These are phyloP conservation scores for Brachyptera risi DNA, from an alignment of 2,888 invertebrate genomes.

Conservation along the genomic window DNA sequence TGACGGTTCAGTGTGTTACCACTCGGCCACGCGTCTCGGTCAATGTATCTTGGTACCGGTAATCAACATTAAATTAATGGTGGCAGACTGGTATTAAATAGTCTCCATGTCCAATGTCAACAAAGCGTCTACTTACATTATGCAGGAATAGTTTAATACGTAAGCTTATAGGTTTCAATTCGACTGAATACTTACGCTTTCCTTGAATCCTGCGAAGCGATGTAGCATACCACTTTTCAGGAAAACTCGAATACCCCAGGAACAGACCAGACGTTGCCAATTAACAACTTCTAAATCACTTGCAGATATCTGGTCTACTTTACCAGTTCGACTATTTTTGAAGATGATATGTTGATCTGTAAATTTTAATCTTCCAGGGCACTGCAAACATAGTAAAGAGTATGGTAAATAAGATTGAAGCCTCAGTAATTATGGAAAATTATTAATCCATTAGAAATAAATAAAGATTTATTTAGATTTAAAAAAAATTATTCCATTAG, in stretches of 20 bases:
- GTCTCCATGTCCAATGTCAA: too few species aligned
- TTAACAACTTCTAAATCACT: constrained; percentile 85
- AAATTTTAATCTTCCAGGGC: constrained; percentile 85
- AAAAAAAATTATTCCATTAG: too few species aligned
- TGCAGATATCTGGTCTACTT: constrained; percentile 83
- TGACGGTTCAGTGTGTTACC: too few species aligned
- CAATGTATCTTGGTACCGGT: too few species aligned
- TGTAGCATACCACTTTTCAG: constrained; percentile 85
- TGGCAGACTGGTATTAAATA: too few species aligned
- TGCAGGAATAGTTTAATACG: neutral
- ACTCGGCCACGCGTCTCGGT: too few species aligned
- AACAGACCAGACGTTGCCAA: constrained; percentile 88
- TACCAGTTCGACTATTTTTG: constrained; percentile 94
- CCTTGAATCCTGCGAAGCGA: constrained; percentile 92
- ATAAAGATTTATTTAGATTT: too few species aligned
- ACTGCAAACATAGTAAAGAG: constrained; percentile 53
- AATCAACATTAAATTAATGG: too few species aligned
- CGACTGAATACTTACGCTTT: constrained; percentile 57
- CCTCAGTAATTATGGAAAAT: constrained; percentile 24
- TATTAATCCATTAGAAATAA: neutral
- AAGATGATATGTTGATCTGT: constrained; percentile 87
- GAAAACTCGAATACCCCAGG: constrained; percentile 85
- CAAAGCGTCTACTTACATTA: too few species aligned
- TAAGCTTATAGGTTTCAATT: neutral
- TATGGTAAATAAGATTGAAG: too few species aligned